A percentile compares a stretch with the other conserved stretches of the same genome.
Conservation (phyloP, 2,888 invertebrate genomes). For the Tetheella fluctuosa region DNA sequence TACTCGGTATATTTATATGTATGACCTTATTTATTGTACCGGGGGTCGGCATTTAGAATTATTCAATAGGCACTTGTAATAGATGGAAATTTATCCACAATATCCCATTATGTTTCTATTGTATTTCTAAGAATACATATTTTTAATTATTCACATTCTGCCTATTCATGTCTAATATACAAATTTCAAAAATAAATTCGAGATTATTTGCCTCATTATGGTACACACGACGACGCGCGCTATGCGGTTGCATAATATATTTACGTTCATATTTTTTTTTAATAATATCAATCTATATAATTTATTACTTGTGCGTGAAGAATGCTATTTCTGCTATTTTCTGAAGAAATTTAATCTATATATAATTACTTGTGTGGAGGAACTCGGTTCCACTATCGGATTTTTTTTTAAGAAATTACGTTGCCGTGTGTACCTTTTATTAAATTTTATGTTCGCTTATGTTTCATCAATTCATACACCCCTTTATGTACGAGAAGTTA, state of each 20-base stretch:
- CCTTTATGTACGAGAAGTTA: no score
- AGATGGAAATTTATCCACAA: conserved; percentile 58
- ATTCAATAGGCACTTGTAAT: conserved; percentile 63
- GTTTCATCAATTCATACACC: background rate
- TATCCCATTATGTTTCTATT: conserved; percentile 60
- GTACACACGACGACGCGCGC: conserved; percentile 25
- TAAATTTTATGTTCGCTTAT: background rate
- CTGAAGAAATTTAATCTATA: no score
- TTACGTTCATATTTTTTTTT: no score
- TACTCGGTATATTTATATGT: conserved; percentile 35
- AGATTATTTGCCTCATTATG: conserved; percentile 55
- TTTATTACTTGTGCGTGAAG: no score
- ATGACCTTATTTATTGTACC: conserved; percentile 14
- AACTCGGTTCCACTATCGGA: no score
- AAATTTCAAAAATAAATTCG: conserved; percentile 73
- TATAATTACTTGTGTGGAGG: no score
- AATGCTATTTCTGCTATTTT: no score
- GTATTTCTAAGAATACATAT: conserved; percentile 75
- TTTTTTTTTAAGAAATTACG: background rate
- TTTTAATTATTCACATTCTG: conserved; percentile 82
- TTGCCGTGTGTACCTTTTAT: background rate
- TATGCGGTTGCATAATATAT: background rate
- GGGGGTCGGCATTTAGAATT: conserved; percentile 38
- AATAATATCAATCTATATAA: no score
- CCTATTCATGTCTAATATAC: conserved; percentile 83